Conservation (phyloP, 2,888 invertebrate genomes). For the Malthinus flaveolus region DNA sequence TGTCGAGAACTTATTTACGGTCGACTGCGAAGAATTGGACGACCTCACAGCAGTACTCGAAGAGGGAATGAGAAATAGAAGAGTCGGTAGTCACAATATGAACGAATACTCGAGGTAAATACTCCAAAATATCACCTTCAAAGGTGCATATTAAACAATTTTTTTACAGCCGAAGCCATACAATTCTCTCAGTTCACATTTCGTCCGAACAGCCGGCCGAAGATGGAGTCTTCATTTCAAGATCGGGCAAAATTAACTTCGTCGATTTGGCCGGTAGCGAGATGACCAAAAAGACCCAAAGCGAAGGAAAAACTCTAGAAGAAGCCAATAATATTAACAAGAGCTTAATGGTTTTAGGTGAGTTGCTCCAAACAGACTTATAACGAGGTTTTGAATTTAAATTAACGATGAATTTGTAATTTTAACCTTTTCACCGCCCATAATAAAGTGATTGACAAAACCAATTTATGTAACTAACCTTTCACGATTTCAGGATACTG, state of each 20-base stretch:
- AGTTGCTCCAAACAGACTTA: conserved; percentile 37
- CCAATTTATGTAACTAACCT: conserved; percentile 11
- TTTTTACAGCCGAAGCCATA: conserved; percentile 75
- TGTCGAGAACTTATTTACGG: conserved; percentile 94
- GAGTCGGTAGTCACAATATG: conserved; percentile 89
- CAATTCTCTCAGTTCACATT: conserved; percentile 87
- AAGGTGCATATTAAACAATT: no score
- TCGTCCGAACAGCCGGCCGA: conserved; percentile 82
- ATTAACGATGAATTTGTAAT: conserved; percentile 4
- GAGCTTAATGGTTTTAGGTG: conserved; percentile 90
- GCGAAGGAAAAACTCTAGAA: conserved; percentile 84
- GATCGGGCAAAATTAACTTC: conserved; percentile 93
- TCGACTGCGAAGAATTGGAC: conserved; percentile 91
- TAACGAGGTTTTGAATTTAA: not conserved
- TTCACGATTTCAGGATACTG: conserved; percentile 74
- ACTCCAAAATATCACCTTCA: not conserved
- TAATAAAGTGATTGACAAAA: conserved; percentile 5
- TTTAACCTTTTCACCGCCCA: conserved; percentile 14
- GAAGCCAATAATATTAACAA: conserved; percentile 97
- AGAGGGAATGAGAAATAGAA: conserved; percentile 91
- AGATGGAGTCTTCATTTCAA: conserved; percentile 82
- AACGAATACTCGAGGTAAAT: conserved; percentile 79
- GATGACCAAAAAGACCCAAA: conserved; percentile 89
- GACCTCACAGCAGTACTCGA: conserved; percentile 91
- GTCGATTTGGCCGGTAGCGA: conserved; percentile 97